These are phyloP conservation scores for Bombyx huttoni DNA, from an alignment of 2,888 invertebrate species.

Conservation along the genomic window DNA sequence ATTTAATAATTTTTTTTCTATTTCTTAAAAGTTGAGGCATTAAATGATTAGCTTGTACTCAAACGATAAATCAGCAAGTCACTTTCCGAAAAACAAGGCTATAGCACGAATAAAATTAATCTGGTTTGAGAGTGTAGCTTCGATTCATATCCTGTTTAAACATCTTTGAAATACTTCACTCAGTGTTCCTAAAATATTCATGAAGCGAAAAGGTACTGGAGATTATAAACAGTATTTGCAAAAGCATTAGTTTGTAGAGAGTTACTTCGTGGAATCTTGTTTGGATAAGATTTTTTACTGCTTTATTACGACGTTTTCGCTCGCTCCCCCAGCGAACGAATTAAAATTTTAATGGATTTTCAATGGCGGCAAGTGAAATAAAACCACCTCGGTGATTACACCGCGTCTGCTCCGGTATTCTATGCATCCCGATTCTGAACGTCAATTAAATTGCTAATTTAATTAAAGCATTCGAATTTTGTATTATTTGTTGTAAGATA, in stretches of 20 bases:
- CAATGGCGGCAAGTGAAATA: constrained; percentile 33
- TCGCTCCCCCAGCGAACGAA: constrained; percentile 19
- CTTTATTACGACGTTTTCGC: constrained; percentile 25
- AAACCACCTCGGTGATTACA: constrained; percentile 25
- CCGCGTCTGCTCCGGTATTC: constrained; percentile 11
- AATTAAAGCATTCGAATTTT: constrained; percentile 12
- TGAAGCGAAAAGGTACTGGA: neutral
- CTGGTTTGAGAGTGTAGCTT: neutral
- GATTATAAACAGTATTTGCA: constrained; percentile 15
- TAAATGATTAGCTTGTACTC: too few species aligned
- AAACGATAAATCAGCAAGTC: too few species aligned
- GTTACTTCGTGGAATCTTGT: constrained; percentile 18
- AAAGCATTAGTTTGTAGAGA: constrained; percentile 12
- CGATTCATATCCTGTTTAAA: neutral
- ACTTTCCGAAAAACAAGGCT: too few species aligned
- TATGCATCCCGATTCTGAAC: constrained; percentile 5
- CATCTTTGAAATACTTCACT: neutral
- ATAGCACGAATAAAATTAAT: neutral
- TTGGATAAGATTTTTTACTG: constrained; percentile 19
- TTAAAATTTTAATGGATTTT: constrained; percentile 37
- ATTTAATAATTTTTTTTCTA: too few species aligned
- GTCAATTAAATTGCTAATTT: constrained; percentile 15
- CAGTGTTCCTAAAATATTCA: neutral
- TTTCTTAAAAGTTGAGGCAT: too few species aligned
- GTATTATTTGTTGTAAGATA: too few species aligned